Evolutionary conservation across 2,888 invertebrate species (phyloP).

Genomic region (Serrognathus titanus): DNA sequence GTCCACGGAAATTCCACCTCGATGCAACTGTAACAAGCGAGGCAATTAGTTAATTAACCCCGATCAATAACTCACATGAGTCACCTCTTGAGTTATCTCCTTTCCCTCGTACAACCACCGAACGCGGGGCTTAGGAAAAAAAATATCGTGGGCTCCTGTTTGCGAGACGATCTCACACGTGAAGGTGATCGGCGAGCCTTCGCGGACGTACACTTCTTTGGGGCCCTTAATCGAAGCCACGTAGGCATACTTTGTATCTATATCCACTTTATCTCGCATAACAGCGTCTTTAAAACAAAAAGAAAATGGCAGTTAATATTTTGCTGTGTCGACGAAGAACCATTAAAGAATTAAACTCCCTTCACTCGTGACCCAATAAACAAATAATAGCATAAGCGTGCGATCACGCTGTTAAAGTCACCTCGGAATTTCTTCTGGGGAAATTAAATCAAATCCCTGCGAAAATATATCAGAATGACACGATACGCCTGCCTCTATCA

Average conservation of each 20-base stretch:
- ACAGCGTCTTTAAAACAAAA: conserved; percentile 17
- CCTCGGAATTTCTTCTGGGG: too few relatives aligned
- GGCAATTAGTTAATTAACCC: neutral
- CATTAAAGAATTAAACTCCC: too few relatives aligned
- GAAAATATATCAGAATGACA: too few relatives aligned
- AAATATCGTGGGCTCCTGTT: conserved; percentile 19
- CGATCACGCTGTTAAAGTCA: too few relatives aligned
- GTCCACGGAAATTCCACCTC: conserved; percentile 62
- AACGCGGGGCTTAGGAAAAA: conserved; percentile 37
- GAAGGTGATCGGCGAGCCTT: conserved; percentile 55
- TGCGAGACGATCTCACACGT: conserved; percentile 54
- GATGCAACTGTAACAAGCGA: conserved; percentile 43
- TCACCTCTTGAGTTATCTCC: conserved; percentile 56
- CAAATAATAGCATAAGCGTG: too few relatives aligned
- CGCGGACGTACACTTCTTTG: conserved; percentile 53
- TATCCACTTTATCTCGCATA: conserved; percentile 20
- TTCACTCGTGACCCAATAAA: too few relatives aligned
- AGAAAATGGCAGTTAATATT: neutral
- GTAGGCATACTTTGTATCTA: conserved; percentile 26
- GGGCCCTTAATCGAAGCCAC: conserved; percentile 54
- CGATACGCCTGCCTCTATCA: too few relatives aligned
- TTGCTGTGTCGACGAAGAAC: neutral
- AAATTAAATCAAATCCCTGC: too few relatives aligned
- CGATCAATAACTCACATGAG: conserved; percentile 6
- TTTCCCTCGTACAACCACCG: conserved; percentile 58